phyloP scores from a whole-genome alignment of 2,797 vertebrate genomes.

The Gymnothorax reevesii region DNA sequence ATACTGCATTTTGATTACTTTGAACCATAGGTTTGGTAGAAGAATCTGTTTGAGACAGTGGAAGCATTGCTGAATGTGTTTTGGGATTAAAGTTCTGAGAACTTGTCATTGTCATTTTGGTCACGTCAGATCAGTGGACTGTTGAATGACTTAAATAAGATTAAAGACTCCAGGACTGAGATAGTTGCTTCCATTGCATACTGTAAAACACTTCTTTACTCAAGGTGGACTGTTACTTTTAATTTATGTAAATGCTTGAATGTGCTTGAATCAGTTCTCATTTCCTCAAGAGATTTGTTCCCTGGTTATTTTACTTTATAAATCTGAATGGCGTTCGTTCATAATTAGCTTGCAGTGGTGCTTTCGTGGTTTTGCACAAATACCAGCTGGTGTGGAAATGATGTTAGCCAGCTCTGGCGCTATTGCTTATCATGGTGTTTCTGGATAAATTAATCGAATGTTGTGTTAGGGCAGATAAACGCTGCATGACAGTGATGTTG shows the following conservation, averaged over 20 bases:
- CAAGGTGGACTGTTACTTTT: background rate
- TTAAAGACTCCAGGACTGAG: background rate
- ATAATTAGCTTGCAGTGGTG: background rate
- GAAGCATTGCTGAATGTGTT: background rate
- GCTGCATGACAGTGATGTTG: background rate
- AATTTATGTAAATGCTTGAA: constrained; percentile 4
- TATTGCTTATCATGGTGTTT: background rate
- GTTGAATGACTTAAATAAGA: background rate
- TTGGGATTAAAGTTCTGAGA: background rate
- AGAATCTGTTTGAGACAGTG: background rate
- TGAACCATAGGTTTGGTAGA: background rate
- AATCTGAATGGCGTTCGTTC: background rate
- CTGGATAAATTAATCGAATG: background rate
- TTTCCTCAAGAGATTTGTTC: background rate
- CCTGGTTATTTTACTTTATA: background rate
- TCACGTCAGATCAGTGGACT: background rate
- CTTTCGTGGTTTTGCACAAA: background rate
- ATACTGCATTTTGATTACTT: background rate
- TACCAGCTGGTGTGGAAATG: background rate
- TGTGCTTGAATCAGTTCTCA: background rate
- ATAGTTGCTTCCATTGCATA: background rate
- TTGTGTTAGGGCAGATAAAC: background rate
- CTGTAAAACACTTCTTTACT: background rate
- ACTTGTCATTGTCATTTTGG: background rate
- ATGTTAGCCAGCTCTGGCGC: background rate